Evolutionary conservation across 2,797 vertebrate species (phyloP), one percentile per base, ranked within the genome.

Genomic region (Masticophis lateralis): DNA sequence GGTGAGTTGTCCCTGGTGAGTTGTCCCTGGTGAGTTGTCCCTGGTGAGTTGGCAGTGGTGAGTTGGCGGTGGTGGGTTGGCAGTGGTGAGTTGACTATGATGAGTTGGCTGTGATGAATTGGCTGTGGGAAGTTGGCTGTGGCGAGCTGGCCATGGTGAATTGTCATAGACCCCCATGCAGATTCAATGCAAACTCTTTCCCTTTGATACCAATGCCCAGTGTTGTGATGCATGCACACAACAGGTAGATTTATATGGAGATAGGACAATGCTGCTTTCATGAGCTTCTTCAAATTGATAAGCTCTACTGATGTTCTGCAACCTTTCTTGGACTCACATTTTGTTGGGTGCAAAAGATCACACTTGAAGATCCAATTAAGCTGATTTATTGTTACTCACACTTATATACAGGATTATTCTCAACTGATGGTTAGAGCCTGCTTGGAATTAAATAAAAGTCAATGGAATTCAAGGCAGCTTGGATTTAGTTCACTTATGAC

Each of bases 41-140:
- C 1, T 59, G 57, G 1, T 0, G 5, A 59, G 1, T 5, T 57
- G 57, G 16, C 57, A 0, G 5, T 57, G 57, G 1, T 5, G 16
- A 20, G 1, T 57, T 57, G 16, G 5, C 16, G 0, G 1, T 57
- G 57, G 57, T 0, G 1, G 20, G 57, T 57, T 57, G 56, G 14
- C 1, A 4, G 47, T 47, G 37, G 37, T 37, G 37, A 37, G 37
- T 47, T 47, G 47, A 5, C 47, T 18, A 4, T 57, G 5, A 5
- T 2, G 5, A 59, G 5, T 59, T 20, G 57, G 57, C 1, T 0
- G 4, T 47, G 18, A 0, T 2, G 5, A 59, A 1, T 59, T 20
- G 57, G 0, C 16, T 2, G 13, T 20, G 59, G 22, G 0, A 1
- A 60, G 20, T 10, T 25, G 59, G 7, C 59, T 2, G 1, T 25